Evolutionary conservation across 2,888 invertebrate genomes (phyloP).

Genomic region (Eupithecia inturbata): DNA sequence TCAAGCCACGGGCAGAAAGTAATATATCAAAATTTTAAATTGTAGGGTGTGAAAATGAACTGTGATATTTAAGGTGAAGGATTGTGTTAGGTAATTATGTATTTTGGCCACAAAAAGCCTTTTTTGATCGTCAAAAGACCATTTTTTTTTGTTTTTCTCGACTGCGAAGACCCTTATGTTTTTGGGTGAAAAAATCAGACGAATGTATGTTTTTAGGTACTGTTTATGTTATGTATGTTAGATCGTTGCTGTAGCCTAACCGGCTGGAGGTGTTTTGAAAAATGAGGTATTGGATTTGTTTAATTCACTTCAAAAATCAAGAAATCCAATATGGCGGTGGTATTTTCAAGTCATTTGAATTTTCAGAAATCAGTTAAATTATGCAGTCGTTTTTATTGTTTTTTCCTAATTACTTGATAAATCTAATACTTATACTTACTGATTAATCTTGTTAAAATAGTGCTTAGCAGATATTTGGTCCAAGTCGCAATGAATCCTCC

Average conservation of each 20-base stretch:
- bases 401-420: neutral
- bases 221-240: neutral
- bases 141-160: neutral
- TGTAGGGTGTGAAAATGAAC: conserved; percentile 38
- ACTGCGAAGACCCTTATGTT: neutral
- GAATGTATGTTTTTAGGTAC: neutral
- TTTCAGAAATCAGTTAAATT: too few relatives aligned
- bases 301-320: neutral
- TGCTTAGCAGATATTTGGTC: neutral
- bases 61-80: conserved; percentile 43
- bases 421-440: neutral
- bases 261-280: neutral
- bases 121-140: neutral
- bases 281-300: neutral
- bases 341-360: too few relatives aligned
- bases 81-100: conserved; percentile 34
- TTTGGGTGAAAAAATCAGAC: neutral
- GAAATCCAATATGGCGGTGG: neutral
- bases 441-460: neutral
- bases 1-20: neutral
- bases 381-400: neutral
- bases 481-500: conserved; percentile 1
- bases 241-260: neutral
- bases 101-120: conserved; percentile 36
- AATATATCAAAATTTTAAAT: conserved; percentile 14